Conservation (phyloP, 2,888 invertebrate genomes). For the Pristionchus fissidentatus region DNA sequence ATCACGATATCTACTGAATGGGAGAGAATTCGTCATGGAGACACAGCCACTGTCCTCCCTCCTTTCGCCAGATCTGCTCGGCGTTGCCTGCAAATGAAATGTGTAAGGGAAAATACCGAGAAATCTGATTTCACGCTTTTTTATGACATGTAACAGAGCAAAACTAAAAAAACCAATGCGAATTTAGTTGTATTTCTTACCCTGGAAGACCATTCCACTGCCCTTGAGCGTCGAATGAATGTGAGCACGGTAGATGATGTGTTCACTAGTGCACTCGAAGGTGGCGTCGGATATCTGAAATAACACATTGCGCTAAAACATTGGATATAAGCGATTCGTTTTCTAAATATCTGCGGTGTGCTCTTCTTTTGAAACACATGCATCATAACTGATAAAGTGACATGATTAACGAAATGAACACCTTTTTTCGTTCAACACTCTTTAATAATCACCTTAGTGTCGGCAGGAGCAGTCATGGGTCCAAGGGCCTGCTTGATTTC, state of each 20-base stretch:
- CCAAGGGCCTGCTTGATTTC: constrained; percentile 21
- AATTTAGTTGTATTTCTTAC: neutral
- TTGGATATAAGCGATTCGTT: too few species aligned
- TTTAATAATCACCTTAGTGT: neutral
- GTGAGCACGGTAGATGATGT: constrained; percentile 26
- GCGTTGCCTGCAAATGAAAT: neutral
- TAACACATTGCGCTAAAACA: too few species aligned
- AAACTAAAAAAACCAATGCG: too few species aligned
- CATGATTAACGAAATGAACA: too few species aligned
- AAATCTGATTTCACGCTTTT: too few species aligned
- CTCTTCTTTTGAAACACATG: too few species aligned
- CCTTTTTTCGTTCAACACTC: too few species aligned
- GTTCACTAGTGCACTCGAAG: neutral
- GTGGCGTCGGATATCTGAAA: neutral
- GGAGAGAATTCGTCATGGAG: neutral
- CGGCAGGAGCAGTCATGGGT: constrained; percentile 9
- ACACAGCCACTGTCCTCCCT: neutral
- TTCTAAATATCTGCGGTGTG: too few species aligned
- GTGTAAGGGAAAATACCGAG: too few species aligned
- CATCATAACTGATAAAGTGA: too few species aligned
- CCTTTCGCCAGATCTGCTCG: constrained; percentile 22
- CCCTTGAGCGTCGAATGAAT: neutral
- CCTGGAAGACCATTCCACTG: neutral
- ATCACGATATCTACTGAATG: neutral
- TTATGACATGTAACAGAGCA: too few species aligned